These are phyloP conservation scores for Erinaceus europaeus DNA, from an alignment of 2,113 vertebrate species.

Conservation along the genomic window DNA sequence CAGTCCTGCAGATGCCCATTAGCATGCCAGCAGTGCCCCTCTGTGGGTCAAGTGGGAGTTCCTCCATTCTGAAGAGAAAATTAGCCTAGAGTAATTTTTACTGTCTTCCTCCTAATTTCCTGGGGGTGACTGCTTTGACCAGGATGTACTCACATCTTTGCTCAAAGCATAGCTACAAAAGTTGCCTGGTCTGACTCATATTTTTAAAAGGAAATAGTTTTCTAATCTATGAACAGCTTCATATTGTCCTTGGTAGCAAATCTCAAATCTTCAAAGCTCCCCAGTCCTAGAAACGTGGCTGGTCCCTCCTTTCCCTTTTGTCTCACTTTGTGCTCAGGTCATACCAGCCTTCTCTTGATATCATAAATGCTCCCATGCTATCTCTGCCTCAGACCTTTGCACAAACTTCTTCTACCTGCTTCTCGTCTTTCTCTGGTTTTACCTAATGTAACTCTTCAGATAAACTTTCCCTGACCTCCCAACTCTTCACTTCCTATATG, in stretches of 20 bases:
- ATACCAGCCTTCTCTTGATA: background rate
- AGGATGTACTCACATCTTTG: background rate
- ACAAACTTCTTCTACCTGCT: background rate
- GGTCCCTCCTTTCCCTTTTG: background rate
- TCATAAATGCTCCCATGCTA: background rate
- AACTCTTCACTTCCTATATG: background rate
- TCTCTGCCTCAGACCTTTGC: background rate
- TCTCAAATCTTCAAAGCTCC: background rate
- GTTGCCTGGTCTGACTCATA: background rate
- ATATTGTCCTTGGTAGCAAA: background rate
- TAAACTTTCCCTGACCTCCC: background rate
- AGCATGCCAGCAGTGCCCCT: background rate
- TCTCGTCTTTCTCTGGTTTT: background rate
- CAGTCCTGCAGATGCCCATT: background rate
- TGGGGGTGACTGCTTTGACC: background rate
- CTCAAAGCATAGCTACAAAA: background rate
- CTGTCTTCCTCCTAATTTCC: background rate
- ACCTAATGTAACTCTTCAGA: background rate
- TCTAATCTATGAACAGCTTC: background rate
- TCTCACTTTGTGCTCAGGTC: background rate
- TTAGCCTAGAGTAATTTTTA: background rate
- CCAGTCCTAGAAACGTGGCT: background rate
- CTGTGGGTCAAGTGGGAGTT: background rate
- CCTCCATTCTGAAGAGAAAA: background rate
- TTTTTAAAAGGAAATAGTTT: background rate